Conservation (phyloP, 2,113 vertebrate species). For the Furnarius figulus region DNA sequence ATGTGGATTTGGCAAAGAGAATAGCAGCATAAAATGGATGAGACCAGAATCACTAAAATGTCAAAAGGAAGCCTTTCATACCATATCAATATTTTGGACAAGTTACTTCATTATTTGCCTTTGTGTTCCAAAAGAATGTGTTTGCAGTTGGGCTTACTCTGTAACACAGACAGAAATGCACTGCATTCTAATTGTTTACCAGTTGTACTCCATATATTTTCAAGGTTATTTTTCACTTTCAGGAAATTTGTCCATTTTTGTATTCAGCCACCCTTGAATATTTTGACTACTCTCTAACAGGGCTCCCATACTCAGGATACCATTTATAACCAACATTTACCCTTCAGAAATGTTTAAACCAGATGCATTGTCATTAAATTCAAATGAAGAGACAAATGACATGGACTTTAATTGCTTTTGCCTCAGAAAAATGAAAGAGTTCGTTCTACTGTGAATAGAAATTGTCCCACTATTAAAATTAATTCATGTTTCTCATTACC, state of each 20-base stretch:
- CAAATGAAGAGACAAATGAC: conserved; percentile 18
- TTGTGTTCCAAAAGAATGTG: not conserved
- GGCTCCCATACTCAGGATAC: not conserved
- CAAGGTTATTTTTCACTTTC: not conserved
- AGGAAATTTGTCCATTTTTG: not conserved
- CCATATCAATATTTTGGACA: not conserved
- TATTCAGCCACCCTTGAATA: not conserved
- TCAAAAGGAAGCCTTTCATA: not conserved
- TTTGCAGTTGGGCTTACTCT: not conserved
- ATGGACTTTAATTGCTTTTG: conserved; percentile 25
- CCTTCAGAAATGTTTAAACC: conserved; percentile 19
- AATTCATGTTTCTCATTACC: not conserved
- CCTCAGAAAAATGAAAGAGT: not conserved
- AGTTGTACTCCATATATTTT: not conserved
- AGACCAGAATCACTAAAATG: not conserved
- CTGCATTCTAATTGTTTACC: not conserved
- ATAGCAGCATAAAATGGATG: no score
- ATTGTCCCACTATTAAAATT: conserved; percentile 12
- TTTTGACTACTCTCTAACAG: not conserved
- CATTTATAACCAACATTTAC: not conserved
- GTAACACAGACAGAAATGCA: not conserved
- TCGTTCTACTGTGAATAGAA: conserved; percentile 37
- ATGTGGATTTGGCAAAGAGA: not conserved
- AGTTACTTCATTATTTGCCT: not conserved
- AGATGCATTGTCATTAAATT: conserved; percentile 24